A percentile compares a stretch with the other conserved stretches of the same genome.
phyloP scores from a whole-genome alignment of 2,888 invertebrate genomes.

The Caenorhabditis wallacei region DNA sequence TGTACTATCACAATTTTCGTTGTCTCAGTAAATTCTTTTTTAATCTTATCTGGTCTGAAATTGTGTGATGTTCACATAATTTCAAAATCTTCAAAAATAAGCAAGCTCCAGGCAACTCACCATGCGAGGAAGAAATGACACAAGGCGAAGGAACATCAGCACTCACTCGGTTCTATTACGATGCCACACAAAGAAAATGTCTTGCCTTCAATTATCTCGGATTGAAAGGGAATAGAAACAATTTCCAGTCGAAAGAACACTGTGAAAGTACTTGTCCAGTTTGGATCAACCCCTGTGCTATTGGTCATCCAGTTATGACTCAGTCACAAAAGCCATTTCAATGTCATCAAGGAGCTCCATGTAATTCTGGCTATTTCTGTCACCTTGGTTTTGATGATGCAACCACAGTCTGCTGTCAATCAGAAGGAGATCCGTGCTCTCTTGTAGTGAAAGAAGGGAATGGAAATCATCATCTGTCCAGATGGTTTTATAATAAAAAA shows the following conservation, averaged over 20 bases:
- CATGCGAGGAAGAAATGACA: conserved; percentile 78
- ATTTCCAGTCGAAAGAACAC: conserved; percentile 78
- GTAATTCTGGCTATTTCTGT: conserved; percentile 75
- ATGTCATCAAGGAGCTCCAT: conserved; percentile 73
- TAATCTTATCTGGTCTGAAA: too few species aligned
- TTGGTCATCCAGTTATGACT: conserved; percentile 77
- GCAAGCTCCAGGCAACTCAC: conserved; percentile 68
- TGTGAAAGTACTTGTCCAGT: conserved; percentile 80
- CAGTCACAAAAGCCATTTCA: conserved; percentile 69
- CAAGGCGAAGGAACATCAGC: conserved; percentile 77
- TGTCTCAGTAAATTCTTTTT: too few species aligned
- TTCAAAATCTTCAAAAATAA: background rate
- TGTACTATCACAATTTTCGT: too few species aligned
- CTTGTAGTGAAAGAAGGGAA: conserved; percentile 71
- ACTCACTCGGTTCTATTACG: conserved; percentile 78
- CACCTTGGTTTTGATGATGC: conserved; percentile 80
- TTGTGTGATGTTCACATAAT: conserved; percentile 26
- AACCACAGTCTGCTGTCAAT: conserved; percentile 80
- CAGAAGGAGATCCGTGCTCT: conserved; percentile 74
- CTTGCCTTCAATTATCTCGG: conserved; percentile 80
- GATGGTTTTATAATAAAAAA: conserved; percentile 76
- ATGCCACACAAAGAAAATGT: conserved; percentile 73
- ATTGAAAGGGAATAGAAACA: conserved; percentile 79
- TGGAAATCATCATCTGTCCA: conserved; percentile 64
- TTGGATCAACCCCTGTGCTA: conserved; percentile 80